Evolutionary conservation across 1,140 invertebrate species (phyloP).

Genomic region (Polypedilum pembai): DNA sequence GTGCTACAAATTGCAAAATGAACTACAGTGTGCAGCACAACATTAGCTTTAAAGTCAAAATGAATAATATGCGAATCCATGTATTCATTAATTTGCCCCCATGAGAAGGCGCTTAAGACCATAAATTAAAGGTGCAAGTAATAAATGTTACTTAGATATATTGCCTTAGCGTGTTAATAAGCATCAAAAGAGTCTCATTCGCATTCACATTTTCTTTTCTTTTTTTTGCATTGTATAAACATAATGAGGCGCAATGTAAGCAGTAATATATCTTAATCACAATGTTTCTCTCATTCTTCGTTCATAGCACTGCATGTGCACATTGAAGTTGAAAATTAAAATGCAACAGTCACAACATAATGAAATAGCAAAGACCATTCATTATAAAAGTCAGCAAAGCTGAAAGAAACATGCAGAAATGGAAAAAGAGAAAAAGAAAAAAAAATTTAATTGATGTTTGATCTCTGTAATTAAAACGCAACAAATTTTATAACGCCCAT

Average conservation of each 20-base stretch:
- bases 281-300: background rate
- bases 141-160: slow-evolving; percentile 14
- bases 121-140: slow-evolving; percentile 18
- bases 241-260: background rate
- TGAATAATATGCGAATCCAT: background rate
- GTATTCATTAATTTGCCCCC: background rate
- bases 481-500: too few species aligned
- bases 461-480: too few species aligned
- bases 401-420: too few species aligned
- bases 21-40: background rate
- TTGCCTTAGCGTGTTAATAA: slow-evolving; percentile 12
- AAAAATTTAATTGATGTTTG: too few species aligned
- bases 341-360: slow-evolving; percentile 5
- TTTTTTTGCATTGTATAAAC: background rate
- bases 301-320: background rate
- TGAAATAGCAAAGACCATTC: background rate
- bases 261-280: slow-evolving; percentile 14
- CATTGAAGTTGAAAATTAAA: background rate
- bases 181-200: background rate
- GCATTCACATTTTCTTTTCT: too few species aligned
- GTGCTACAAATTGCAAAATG: background rate
- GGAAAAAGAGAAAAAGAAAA: too few species aligned
- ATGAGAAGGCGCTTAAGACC: background rate
- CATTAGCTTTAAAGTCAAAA: background rate
- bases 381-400: background rate